Evolutionary conservation across 1,140 invertebrate species (phyloP).

Genomic region (Leptoteleia sp.): DNA sequence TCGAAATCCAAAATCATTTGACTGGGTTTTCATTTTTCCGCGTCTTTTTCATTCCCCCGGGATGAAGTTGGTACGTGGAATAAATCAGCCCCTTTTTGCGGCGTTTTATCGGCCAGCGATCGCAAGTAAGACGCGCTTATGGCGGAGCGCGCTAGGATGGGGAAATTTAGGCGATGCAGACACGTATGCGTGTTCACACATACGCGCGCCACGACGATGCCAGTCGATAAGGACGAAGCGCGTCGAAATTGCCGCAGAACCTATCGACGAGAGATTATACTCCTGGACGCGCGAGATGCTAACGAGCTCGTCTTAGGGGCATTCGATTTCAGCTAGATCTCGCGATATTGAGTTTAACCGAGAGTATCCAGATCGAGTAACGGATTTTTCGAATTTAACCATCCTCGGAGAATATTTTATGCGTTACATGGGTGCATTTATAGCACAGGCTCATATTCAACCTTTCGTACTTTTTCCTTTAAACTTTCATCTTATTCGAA

Average conservation of each 20-base stretch:
- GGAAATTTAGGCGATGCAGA: slow-evolving; percentile 52
- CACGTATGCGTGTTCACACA: neutral
- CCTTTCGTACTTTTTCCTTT: too few relatives aligned
- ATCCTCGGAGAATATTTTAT: too few relatives aligned
- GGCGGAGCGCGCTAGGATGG: slow-evolving; percentile 21
- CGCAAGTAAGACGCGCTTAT: slow-evolving; percentile 34
- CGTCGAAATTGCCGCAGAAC: slow-evolving; percentile 31
- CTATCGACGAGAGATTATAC: slow-evolving; percentile 35
- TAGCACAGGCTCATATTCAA: too few relatives aligned
- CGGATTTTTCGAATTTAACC: slow-evolving; percentile 11
- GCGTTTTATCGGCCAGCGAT: slow-evolving; percentile 44
- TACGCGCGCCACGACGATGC: slow-evolving; percentile 16
- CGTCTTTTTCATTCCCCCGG: slow-evolving; percentile 20
- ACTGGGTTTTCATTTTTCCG: slow-evolving; percentile 19
- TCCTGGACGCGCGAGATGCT: slow-evolving; percentile 28
- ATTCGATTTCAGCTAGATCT: slow-evolving; percentile 20
- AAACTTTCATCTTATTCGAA: too few relatives aligned
- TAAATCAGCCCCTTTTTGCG: slow-evolving; percentile 47
- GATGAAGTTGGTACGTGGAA: slow-evolving; percentile 37
- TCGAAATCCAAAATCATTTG: slow-evolving; percentile 20
- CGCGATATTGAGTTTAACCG: slow-evolving; percentile 11
- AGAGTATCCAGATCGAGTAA: slow-evolving; percentile 26
- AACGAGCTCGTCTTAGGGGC: slow-evolving; percentile 33
- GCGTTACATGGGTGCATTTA: too few relatives aligned
- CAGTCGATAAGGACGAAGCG: slow-evolving; percentile 34